These are phyloP conservation scores for Stramonita haemastoma DNA, from an alignment of 2,888 invertebrate genomes.

Conservation along the genomic window DNA sequence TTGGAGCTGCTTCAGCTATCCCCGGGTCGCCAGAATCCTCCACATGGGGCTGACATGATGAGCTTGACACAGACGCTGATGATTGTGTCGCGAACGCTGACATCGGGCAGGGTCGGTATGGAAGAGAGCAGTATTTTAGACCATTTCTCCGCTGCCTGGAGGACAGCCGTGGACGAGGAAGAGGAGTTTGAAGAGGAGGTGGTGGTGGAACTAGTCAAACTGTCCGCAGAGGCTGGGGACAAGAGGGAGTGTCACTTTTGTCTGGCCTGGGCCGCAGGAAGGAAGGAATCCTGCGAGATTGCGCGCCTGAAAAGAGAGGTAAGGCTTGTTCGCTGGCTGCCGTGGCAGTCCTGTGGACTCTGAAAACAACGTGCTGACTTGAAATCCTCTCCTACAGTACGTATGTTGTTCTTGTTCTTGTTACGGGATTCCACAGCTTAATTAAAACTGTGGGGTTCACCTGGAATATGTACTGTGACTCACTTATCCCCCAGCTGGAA, in stretches of 20 bases:
- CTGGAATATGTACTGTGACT: too few relatives aligned
- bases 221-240: background rate
- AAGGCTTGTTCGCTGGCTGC: constrained; percentile 37
- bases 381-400: constrained; percentile 24
- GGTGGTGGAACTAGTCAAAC: background rate
- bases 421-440: background rate
- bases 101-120: background rate
- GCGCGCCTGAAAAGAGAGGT: constrained; percentile 7
- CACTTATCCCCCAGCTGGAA: too few relatives aligned
- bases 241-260: constrained; percentile 46
- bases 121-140: background rate
- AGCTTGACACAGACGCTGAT: too few relatives aligned
- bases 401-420: background rate
- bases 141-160: background rate
- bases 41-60: background rate
- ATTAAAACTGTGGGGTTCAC: too few relatives aligned
- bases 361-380: constrained; percentile 8
- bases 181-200: background rate
- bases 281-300: constrained; percentile 25
- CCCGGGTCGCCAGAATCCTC: background rate
- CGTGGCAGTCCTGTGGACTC: constrained; percentile 44
- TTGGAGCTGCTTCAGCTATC: constrained; percentile 16
- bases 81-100: background rate
- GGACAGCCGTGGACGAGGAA: background rate
- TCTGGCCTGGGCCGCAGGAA: constrained; percentile 54